Percentiles rank a stretch among this genome's conserved stretches.
Conservation (phyloP, 1,140 invertebrate genomes). For the Lineus longissimus region DNA sequence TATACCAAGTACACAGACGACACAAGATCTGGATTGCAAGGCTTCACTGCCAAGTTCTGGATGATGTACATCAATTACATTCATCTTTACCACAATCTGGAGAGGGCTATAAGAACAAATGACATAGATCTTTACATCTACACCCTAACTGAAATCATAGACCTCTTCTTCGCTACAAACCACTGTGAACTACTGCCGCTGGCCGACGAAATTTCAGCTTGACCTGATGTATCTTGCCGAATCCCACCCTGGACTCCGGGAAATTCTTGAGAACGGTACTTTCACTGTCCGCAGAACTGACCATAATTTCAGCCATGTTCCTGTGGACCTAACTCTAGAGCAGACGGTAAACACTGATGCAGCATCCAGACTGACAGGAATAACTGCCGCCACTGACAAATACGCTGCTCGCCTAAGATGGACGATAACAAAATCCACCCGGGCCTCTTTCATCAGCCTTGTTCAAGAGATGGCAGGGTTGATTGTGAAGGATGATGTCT, state of each 20-base stretch:
- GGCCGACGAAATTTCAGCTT: conserved; percentile 14
- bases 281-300: conserved; percentile 18
- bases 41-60: conserved; percentile 23
- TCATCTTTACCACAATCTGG: conserved; percentile 9
- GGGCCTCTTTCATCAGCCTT: neutral
- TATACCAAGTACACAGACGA: conserved; percentile 1
- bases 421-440: conserved; percentile 20
- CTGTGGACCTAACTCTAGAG: conserved; percentile 23
- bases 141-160: conserved; percentile 5
- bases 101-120: conserved; percentile 15
- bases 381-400: conserved; percentile 3
- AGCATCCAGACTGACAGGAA: conserved; percentile 20
- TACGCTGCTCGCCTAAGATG: conserved; percentile 12
- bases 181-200: conserved; percentile 18
- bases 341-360: conserved; percentile 26
- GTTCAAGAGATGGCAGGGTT: conserved; percentile 3
- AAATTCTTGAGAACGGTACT: conserved; percentile 12
- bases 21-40: conserved; percentile 11
- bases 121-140: conserved; percentile 14
- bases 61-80: conserved; percentile 18
- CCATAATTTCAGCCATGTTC: conserved; percentile 15
- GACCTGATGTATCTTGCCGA: conserved; percentile 14
- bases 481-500: neutral
- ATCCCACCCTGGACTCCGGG: conserved; percentile 12
- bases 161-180: conserved; percentile 19